These are phyloP conservation scores for Euspilapteryx auroguttella DNA, from an alignment of 2,888 invertebrate species.

Conservation along the genomic window DNA sequence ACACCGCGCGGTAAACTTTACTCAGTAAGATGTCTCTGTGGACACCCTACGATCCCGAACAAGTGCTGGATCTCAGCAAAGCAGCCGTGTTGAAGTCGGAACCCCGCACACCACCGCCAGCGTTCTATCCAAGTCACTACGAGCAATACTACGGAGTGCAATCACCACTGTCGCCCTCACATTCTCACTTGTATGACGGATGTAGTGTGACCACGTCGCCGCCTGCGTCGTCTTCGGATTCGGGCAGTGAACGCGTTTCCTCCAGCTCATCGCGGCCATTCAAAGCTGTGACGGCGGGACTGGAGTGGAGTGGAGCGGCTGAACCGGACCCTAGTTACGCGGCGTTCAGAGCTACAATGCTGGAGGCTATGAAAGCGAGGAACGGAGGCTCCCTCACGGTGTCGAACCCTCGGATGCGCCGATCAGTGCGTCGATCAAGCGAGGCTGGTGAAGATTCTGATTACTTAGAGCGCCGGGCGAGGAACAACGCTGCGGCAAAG, in stretches of 20 bases:
- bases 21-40: slow-evolving; percentile 29
- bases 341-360: slow-evolving; percentile 63
- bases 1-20: no score
- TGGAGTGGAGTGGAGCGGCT: neutral
- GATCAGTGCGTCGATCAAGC: slow-evolving; percentile 16
- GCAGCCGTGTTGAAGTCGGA: slow-evolving; percentile 9
- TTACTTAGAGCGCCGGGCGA: slow-evolving; percentile 82
- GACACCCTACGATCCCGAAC: slow-evolving; percentile 33
- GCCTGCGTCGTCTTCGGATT: slow-evolving; percentile 1
- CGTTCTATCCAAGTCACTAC: no score
- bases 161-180: no score
- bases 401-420: slow-evolving; percentile 65
- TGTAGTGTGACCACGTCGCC: slow-evolving; percentile 4
- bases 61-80: slow-evolving; percentile 29
- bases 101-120: slow-evolving; percentile 3
- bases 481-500: slow-evolving; percentile 95
- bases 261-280: slow-evolving; percentile 4
- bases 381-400: slow-evolving; percentile 37
- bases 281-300: slow-evolving; percentile 2
- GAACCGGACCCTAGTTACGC: slow-evolving; percentile 49
- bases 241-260: neutral
- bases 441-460: slow-evolving; percentile 64
- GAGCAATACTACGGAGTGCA: no score
- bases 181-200: no score
- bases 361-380: slow-evolving; percentile 58